Base-by-base conservation (phyloP, 2,797 vertebrate genomes). In the Mormyrus proboscirostris region DNA sequence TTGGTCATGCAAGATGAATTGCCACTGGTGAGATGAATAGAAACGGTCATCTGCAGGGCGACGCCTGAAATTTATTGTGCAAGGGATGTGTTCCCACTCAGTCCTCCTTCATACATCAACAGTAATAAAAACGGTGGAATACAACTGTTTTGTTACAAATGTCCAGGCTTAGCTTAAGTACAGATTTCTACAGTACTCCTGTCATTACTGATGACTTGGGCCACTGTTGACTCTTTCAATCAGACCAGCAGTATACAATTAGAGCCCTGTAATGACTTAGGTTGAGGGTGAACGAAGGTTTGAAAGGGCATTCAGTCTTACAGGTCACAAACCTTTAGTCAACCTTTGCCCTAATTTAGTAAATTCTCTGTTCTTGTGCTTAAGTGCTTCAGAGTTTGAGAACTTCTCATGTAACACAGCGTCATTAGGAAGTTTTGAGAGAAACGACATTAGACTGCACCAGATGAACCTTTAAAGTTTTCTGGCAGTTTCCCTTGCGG, bases 101-200 rank as follows among this genome's bases (percentile, higher is more conserved):
- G 38, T 38, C 38, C 53, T 50, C 10, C 38, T 19, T 51, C 55
- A n/a, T 57, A 89, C 88, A 91, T 93, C 88, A 93, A 86, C 87
- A 88, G 87, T 89, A 44, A 49, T 87, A 82, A 47, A 91, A 91
- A 91, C 89, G 51, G 62, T 29, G 33, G 51, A 89, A 90, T 82
- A 89, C 92, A 89, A 65, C n/a, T 93, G 90, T 93, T 94, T 93
- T 94, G 50, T 93, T 93, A 93, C 93, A 91, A 94, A 90, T 88
- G 90, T 88, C 92, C 92, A 89, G 59, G 92, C 93, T 89, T 91
- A 90, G 92, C 91, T 93, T 93, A 95, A 95, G 93, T 93, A 92
- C 91, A 91, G 91, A 91, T 84, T 57, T 57, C 79, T 88, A 88
- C 87, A 91, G 86, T 10, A 25, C 93, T 94, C 93, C 93, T 93